Evolutionary conservation across 2,888 invertebrate species (phyloP).

Genomic region (Dorcus parallelipipedus): DNA sequence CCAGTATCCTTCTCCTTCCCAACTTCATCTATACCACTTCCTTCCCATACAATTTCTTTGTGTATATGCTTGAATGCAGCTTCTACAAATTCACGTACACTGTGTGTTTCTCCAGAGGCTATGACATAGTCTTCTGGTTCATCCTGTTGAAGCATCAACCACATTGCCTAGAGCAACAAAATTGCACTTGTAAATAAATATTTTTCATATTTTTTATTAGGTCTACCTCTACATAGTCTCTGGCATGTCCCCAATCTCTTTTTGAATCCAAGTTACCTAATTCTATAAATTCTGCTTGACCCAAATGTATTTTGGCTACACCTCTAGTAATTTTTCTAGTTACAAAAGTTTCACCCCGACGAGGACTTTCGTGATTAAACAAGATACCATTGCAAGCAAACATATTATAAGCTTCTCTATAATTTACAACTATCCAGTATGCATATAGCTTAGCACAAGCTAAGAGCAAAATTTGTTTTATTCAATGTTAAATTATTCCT

Average conservation of each 20-base stretch:
- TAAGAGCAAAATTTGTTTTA: constrained; percentile 43
- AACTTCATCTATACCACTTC: constrained; percentile 78
- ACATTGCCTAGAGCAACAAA: constrained; percentile 74
- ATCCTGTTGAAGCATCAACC: constrained; percentile 96
- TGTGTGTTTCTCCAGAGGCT: constrained; percentile 92
- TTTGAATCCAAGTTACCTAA: constrained; percentile 93
- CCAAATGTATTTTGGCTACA: constrained; percentile 93
- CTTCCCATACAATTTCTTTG: constrained; percentile 82
- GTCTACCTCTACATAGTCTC: constrained; percentile 83
- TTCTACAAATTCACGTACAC: constrained; percentile 95
- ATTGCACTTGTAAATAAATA: background rate
- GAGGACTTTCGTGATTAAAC: constrained; percentile 95
- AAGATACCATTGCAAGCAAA: constrained; percentile 94
- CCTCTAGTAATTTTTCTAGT: constrained; percentile 96
- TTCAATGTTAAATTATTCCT: background rate
- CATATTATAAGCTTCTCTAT: constrained; percentile 92
- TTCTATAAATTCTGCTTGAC: constrained; percentile 80
- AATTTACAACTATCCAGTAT: constrained; percentile 95
- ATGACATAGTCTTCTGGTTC: constrained; percentile 94
- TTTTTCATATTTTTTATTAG: background rate
- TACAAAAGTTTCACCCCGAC: constrained; percentile 96
- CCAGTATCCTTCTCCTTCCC: constrained; percentile 68
- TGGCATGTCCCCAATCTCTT: constrained; percentile 98
- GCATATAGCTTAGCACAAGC: constrained; percentile 95
- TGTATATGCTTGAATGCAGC: constrained; percentile 82